Percentiles rank a stretch among this genome's conserved stretches.
These are phyloP conservation scores for Endotricha flammealis DNA, from an alignment of 2,888 invertebrate species.

Conservation along the genomic window DNA sequence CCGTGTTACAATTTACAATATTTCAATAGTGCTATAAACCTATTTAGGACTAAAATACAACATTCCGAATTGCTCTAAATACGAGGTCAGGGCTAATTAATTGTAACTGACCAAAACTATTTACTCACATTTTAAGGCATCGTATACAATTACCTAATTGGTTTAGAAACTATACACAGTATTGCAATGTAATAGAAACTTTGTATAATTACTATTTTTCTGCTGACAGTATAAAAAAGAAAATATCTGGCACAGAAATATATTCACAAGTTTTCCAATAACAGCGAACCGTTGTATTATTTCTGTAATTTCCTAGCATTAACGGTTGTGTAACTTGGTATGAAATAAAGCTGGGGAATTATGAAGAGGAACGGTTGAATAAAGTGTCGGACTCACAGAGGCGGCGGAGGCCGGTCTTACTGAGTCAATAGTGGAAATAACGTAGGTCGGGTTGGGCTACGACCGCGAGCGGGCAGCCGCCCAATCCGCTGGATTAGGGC, in stretches of 20 bases:
- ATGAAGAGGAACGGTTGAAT: constrained; percentile 10
- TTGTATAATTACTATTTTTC: too few relatives aligned
- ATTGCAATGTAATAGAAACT: too few relatives aligned
- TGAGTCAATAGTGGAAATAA: constrained; percentile 60
- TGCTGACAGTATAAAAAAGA: too few relatives aligned
- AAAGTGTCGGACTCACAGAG: constrained; percentile 21
- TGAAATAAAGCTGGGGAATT: constrained; percentile 8
- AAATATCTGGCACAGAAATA: neutral
- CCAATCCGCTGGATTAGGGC: constrained; percentile 68
- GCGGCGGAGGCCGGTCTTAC: constrained; percentile 28
- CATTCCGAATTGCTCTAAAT: too few relatives aligned
- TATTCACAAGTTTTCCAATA: neutral
- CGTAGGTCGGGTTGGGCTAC: constrained; percentile 36
- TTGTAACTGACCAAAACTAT: too few relatives aligned
- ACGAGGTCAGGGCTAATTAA: too few relatives aligned
- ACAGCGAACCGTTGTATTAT: neutral
- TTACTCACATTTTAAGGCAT: too few relatives aligned
- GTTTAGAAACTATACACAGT: too few relatives aligned
- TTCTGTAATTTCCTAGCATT: constrained; percentile 8
- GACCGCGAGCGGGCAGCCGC: constrained; percentile 36
- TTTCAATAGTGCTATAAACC: too few relatives aligned
- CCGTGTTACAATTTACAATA: too few relatives aligned
- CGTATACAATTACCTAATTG: too few relatives aligned
- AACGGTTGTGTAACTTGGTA: constrained; percentile 11
- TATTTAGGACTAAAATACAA: too few relatives aligned